A percentile compares a stretch with the other conserved stretches of the same genome.
phyloP scores from a whole-genome alignment of 1,140 invertebrate species.

The Neodiprion pinetum region DNA sequence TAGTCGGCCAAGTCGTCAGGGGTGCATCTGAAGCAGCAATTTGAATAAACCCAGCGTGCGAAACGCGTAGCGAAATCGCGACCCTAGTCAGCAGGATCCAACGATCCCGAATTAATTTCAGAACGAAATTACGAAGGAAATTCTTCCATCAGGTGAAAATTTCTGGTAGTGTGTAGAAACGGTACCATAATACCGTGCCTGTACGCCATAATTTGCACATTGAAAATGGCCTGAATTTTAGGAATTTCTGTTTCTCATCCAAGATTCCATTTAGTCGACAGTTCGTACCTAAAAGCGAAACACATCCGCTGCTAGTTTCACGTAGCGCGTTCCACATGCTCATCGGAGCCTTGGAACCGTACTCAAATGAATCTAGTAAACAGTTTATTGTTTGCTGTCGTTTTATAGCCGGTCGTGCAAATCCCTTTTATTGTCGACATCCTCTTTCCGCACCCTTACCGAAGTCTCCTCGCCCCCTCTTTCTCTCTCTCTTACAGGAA shows the following conservation, averaged over 20 bases:
- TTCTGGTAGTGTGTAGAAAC: neutral
- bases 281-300: slow-evolving; percentile 9
- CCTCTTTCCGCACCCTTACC: neutral
- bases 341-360: slow-evolving; percentile 27
- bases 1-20: neutral
- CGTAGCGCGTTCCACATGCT: neutral
- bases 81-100: too few relatives aligned
- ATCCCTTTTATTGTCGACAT: slow-evolving; percentile 42
- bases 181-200: neutral
- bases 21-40: neutral
- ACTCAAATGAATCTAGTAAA: slow-evolving; percentile 56
- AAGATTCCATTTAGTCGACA: neutral
- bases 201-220: too few relatives aligned
- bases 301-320: neutral
- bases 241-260: neutral
- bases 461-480: too few relatives aligned
- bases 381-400: slow-evolving; percentile 45
- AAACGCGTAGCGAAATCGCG: too few relatives aligned
- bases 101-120: too few relatives aligned
- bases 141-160: too few relatives aligned
- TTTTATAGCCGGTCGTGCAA: slow-evolving; percentile 48
- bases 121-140: too few relatives aligned
- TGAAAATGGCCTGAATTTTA: too few relatives aligned
- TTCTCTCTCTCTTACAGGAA: too few relatives aligned
- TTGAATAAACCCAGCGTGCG: too few relatives aligned